Evolutionary conservation across 2,797 vertebrate genomes (phyloP), one percentile per base, ranked within the genome.

Genomic region (Phrynocephalus forsythii): DNA sequence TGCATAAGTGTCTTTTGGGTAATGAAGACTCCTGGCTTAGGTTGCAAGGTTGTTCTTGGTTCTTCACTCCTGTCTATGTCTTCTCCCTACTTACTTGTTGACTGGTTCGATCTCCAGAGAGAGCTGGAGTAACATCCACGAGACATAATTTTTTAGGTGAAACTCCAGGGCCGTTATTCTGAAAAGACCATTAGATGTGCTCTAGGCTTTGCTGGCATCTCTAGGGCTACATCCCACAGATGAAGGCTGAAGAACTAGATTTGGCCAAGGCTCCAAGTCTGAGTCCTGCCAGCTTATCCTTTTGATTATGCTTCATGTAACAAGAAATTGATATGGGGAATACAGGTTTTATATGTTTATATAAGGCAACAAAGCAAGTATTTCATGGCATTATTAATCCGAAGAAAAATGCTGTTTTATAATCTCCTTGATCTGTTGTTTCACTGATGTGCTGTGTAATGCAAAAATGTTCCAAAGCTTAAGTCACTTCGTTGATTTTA

Each of bases 351-450:
- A 66, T 68, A 33, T 69, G 24, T 88, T 85, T 81, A 88, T 81
- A 38, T 76, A 81, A 81, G 60, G 18, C 73, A 80, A 52, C 63
- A 75, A 81, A 76, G 50, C 38, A 85, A 88, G 69, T 76, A 77
- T 87, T 88, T 92, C 60, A 16, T 88, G 50, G 82, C 33, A 0
- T 60, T 28, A 33, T 80, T 0, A 44, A 77, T 80, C 81, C 63
- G 26, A 18, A 72, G 6, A 69, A 90, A 80, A 85, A 73, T 33
- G 1, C 81, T 3, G 80, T 11, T 28, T 84, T 66, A 56, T 79
- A 60, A 82, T 82, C 87, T 91, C 86, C 81, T 85, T 91, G 84
- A 91, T 78, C 86, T 79, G 18, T 82, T 87, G 44, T 77, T 81
- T 48, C 11, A 38, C 78, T 22, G 94, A 30, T 0, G 52, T 91